Evolutionary conservation across 1,140 invertebrate species (phyloP).

Genomic region (Manduca sexta): DNA sequence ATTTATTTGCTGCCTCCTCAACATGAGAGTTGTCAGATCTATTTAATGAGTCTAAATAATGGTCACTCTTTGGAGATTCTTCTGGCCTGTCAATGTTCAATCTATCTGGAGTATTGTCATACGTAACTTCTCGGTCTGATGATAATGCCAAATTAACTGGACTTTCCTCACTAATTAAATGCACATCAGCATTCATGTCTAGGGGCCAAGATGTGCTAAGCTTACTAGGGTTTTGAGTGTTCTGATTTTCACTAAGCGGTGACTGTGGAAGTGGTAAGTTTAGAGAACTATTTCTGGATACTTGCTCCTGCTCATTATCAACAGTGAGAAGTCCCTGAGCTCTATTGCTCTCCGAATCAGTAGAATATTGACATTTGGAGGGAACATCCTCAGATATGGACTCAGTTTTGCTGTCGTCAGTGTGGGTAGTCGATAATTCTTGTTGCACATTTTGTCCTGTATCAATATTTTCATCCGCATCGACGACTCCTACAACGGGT

Average conservation of each 20-base stretch:
- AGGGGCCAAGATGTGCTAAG: conserved; percentile 47
- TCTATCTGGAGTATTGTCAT: conserved; percentile 19
- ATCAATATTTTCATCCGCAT: conserved; percentile 26
- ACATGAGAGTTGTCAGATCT: conserved; percentile 19
- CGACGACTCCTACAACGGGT: conserved; percentile 31
- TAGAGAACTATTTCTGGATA: conserved; percentile 29
- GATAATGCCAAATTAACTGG: conserved; percentile 49
- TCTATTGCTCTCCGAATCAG: conserved; percentile 34
- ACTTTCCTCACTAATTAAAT: conserved; percentile 55
- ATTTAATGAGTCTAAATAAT: conserved; percentile 53
- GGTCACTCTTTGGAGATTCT: conserved; percentile 29
- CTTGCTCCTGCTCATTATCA: conserved; percentile 23
- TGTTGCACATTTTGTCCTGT: conserved; percentile 20
- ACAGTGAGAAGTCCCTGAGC: conserved; percentile 26
- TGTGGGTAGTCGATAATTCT: conserved; percentile 19
- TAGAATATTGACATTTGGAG: conserved; percentile 48
- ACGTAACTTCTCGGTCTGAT: conserved; percentile 40
- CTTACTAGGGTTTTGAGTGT: conserved; percentile 30
- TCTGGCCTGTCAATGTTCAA: conserved; percentile 6
- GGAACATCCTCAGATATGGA: conserved; percentile 62
- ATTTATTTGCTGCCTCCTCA: conserved; percentile 19
- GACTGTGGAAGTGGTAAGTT: conserved; percentile 29
- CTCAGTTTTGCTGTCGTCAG: conserved; percentile 46
- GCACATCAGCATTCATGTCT: conserved; percentile 37
- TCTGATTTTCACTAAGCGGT: conserved; percentile 31